These are phyloP conservation scores for Dichetophora obliterata DNA, from an alignment of 2,888 invertebrate species.

Conservation along the genomic window DNA sequence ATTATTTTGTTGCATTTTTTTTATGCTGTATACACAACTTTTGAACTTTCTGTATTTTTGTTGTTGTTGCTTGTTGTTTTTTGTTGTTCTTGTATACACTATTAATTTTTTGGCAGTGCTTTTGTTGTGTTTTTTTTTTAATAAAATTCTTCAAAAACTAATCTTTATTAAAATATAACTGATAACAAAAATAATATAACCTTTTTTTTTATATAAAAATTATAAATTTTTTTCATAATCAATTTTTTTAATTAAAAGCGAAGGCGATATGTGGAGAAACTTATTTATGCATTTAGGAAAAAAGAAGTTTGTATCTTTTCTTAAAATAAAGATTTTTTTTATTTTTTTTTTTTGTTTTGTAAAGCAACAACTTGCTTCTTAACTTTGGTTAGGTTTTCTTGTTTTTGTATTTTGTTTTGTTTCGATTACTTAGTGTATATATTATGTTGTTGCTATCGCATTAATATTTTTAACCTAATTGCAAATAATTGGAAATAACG, in stretches of 20 bases:
- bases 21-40: slow-evolving; percentile 48
- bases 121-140: slow-evolving; percentile 31
- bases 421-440: not conserved
- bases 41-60: slow-evolving; percentile 48
- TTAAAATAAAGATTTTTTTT: too few relatives aligned
- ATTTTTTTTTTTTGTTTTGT: not conserved
- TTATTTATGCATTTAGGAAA: not conserved
- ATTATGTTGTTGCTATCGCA: not conserved
- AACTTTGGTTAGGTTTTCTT: not conserved
- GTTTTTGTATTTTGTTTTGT: not conserved
- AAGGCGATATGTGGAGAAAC: slow-evolving; percentile 6
- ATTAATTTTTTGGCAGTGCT: slow-evolving; percentile 43
- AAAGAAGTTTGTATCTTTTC: not conserved
- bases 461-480: not conserved
- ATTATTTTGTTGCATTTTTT: slow-evolving; percentile 25
- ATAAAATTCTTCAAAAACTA: not conserved
- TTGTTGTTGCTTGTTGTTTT: slow-evolving; percentile 38
- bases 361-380: not conserved
- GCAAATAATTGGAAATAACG: not conserved
- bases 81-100: slow-evolving; percentile 45
- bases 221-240: not conserved
- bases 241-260: not conserved
- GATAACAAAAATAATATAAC: not conserved
- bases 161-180: not conserved
- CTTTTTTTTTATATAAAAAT: not conserved